phyloP scores from a whole-genome alignment of 2,113 vertebrate species.

The Thomomys bottae region DNA sequence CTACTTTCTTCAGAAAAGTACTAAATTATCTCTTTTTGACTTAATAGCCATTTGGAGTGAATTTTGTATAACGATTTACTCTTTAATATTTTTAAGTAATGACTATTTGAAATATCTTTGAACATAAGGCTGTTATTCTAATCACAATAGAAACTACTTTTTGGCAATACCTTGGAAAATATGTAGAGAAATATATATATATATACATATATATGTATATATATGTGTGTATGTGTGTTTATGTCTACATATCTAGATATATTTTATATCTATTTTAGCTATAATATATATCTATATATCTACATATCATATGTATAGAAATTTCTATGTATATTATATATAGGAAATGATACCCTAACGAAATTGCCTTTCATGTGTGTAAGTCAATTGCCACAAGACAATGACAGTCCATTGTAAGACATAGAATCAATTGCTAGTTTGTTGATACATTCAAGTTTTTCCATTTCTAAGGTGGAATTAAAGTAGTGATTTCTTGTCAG shows the following conservation, averaged over 20 bases:
- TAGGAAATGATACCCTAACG: background rate
- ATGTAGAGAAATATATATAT: slow-evolving; percentile 10
- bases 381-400: background rate
- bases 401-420: background rate
- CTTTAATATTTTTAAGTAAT: slow-evolving; percentile 73
- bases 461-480: slow-evolving; percentile 12
- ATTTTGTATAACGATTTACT: slow-evolving; percentile 80
- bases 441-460: background rate
- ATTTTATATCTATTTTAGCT: too few species aligned
- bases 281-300: too few species aligned
- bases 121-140: slow-evolving; percentile 35
- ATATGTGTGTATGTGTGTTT: too few species aligned
- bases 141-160: slow-evolving; percentile 54
- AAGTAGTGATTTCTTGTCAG: background rate
- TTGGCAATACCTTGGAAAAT: slow-evolving; percentile 39
- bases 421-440: background rate
- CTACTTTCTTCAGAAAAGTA: slow-evolving; percentile 80
- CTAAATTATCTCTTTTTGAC: slow-evolving; percentile 82
- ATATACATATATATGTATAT: too few species aligned
- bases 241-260: too few species aligned
- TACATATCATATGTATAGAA: too few species aligned
- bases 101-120: slow-evolving; percentile 53
- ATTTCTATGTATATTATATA: background rate
- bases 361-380: slow-evolving; percentile 22
- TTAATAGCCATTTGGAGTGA: slow-evolving; percentile 79